Conservation (phyloP, 2,113 vertebrate species). For the Salvelinus fontinalis region DNA sequence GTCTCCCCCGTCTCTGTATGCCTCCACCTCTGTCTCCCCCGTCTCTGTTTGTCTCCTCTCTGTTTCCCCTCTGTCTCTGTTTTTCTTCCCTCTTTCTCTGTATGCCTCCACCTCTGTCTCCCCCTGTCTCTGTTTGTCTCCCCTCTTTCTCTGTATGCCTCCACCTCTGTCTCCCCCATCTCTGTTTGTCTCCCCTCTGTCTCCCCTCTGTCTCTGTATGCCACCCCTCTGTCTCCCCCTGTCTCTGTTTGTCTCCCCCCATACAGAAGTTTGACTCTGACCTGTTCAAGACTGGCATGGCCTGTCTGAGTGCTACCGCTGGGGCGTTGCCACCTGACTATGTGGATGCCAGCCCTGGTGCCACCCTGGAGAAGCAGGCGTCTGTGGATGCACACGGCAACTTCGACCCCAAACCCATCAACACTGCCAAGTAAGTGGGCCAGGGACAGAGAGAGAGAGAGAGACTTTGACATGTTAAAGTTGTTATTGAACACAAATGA, state of each 20-base stretch:
- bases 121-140: not conserved
- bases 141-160: not conserved
- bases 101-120: not conserved
- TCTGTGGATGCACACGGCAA: slow-evolving; percentile 92
- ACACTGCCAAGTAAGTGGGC: slow-evolving; percentile 86
- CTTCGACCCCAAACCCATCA: slow-evolving; percentile 95
- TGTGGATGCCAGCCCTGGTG: slow-evolving; percentile 83
- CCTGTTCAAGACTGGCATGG: slow-evolving; percentile 92
- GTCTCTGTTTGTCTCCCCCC: slow-evolving; percentile 18
- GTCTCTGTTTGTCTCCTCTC: too few species aligned
- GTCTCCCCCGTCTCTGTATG: too few species aligned
- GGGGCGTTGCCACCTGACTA: slow-evolving; percentile 94
- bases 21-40: slow-evolving; percentile 26
- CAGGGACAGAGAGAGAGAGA: not conserved
- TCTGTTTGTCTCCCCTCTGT: too few species aligned
- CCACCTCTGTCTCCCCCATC: too few species aligned
- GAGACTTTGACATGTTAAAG: too few species aligned
- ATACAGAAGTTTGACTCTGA: slow-evolving; percentile 92
- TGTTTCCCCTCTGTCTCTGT: too few species aligned
- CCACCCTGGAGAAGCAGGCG: slow-evolving; percentile 84
- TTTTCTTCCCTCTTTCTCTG: too few species aligned
- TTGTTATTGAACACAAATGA: too few species aligned
- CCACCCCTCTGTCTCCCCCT: slow-evolving; percentile 7
- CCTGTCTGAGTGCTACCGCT: slow-evolving; percentile 91
- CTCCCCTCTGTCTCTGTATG: not conserved